phyloP scores from a whole-genome alignment of 2,797 vertebrate genomes.

The Gobio occitaniae region DNA sequence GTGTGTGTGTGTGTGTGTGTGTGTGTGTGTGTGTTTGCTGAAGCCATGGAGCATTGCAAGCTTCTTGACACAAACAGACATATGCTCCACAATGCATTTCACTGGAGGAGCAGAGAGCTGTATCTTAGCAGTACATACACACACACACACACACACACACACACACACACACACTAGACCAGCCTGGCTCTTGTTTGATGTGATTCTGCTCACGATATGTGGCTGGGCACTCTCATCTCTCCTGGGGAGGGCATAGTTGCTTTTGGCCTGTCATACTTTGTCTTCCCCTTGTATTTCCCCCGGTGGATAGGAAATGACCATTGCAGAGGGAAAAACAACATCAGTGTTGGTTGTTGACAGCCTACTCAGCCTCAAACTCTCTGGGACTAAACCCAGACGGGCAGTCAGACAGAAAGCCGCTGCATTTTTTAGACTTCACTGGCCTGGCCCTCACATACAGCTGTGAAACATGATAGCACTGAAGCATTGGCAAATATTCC shows the following conservation, averaged over 20 bases:
- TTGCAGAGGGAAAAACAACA: slow-evolving; percentile 65
- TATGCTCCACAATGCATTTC: slow-evolving; percentile 47
- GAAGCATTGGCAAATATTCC: not conserved
- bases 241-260: slow-evolving; percentile 45
- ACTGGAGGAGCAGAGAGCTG: slow-evolving; percentile 40
- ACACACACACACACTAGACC: slow-evolving; percentile 33
- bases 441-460: slow-evolving; percentile 12
- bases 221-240: slow-evolving; percentile 53
- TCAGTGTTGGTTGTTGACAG: slow-evolving; percentile 70
- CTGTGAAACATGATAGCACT: slow-evolving; percentile 28
- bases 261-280: slow-evolving; percentile 64
- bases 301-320: slow-evolving; percentile 58
- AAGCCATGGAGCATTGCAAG: slow-evolving; percentile 37
- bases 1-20: slow-evolving; percentile 4
- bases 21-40: slow-evolving; percentile 16
- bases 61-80: slow-evolving; percentile 53
- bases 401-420: slow-evolving; percentile 65
- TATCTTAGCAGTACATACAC: slow-evolving; percentile 31
- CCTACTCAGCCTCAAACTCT: slow-evolving; percentile 63
- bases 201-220: slow-evolving; percentile 53
- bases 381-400: slow-evolving; percentile 51
- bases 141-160: slow-evolving; percentile 32
- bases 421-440: slow-evolving; percentile 33
- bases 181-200: slow-evolving; percentile 43
- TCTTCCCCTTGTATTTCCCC: slow-evolving; percentile 62